Evolutionary conservation across 1,140 invertebrate species (phyloP).

Genomic region (Choristoneura fumiferana): DNA sequence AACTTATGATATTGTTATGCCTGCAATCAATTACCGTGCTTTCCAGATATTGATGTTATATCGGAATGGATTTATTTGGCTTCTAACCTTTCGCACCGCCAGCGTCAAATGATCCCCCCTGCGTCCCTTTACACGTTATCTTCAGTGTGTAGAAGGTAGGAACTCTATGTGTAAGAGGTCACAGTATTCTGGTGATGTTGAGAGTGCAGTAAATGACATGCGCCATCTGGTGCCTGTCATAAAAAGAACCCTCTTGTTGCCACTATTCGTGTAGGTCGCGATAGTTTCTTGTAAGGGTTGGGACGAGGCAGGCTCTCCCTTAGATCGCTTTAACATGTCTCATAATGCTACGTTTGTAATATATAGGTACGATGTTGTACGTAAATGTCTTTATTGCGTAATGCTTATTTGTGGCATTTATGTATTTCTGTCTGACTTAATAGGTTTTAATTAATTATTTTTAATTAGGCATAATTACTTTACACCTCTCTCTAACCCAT

Average conservation of each 20-base stretch:
- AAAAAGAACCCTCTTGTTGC: conserved; percentile 65
- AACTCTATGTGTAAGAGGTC: conserved; percentile 18
- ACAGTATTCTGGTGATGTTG: conserved; percentile 32
- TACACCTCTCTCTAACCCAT: too few species aligned
- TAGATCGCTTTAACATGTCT: not conserved
- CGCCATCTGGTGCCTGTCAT: conserved; percentile 65
- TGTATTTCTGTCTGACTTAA: too few species aligned
- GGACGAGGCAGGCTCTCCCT: not conserved
- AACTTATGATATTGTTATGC: conserved; percentile 65
- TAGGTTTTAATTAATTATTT: too few species aligned
- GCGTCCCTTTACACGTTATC: not conserved
- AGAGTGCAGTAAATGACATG: conserved; percentile 64
- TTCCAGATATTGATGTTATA: conserved; percentile 53
- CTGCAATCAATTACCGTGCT: conserved; percentile 51
- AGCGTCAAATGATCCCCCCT: conserved; percentile 31
- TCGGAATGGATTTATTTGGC: conserved; percentile 60
- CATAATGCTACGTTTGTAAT: not conserved
- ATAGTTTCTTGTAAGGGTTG: conserved; percentile 65
- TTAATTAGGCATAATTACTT: too few species aligned
- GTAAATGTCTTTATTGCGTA: too few species aligned
- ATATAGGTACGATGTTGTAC: too few species aligned
- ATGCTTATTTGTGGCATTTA: too few species aligned
- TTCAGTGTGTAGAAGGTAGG: not conserved
- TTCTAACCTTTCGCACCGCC: conserved; percentile 54
- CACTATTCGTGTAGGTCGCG: conserved; percentile 53